Percentiles rank a stretch among this genome's conserved stretches.
phyloP scores from a whole-genome alignment of 2,888 invertebrate species.

The Trachelus stipa region DNA sequence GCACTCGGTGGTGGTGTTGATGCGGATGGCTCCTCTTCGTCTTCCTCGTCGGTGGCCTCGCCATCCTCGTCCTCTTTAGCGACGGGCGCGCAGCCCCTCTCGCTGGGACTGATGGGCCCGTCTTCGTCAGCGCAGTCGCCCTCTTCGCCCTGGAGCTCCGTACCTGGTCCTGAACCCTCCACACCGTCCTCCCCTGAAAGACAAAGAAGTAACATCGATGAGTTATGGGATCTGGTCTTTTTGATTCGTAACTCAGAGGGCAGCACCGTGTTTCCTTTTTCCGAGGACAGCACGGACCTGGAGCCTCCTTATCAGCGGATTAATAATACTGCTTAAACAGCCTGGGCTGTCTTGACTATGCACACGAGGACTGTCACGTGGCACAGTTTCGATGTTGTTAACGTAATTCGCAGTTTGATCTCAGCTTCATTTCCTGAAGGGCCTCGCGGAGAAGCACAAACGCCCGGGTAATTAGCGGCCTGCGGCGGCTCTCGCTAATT shows the following conservation, averaged over 20 bases:
- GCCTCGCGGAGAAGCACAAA: slow-evolving; percentile 26
- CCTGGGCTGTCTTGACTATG: too few species aligned
- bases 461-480: slow-evolving; percentile 34
- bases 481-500: slow-evolving; percentile 33
- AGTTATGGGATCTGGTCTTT: too few species aligned
- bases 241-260: too few species aligned
- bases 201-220: slow-evolving; percentile 32
- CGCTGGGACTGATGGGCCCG: slow-evolving; percentile 69
- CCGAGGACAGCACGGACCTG: too few species aligned
- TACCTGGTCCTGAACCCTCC: slow-evolving; percentile 61
- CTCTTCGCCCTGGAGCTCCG: slow-evolving; percentile 70
- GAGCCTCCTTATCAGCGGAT: too few species aligned
- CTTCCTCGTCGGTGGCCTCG: slow-evolving; percentile 65
- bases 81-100: slow-evolving; percentile 65
- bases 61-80: slow-evolving; percentile 68
- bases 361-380: slow-evolving; percentile 6
- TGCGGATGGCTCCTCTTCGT: slow-evolving; percentile 56
- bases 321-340: too few species aligned
- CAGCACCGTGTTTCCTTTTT: too few species aligned
- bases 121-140: slow-evolving; percentile 72
- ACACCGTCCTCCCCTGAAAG: slow-evolving; percentile 71
- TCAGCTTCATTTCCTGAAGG: slow-evolving; percentile 35
- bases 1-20: slow-evolving; percentile 55
- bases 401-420: slow-evolving; percentile 33
- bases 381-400: slow-evolving; percentile 16